Evolutionary conservation across 2,113 vertebrate species (phyloP).

Genomic region (Albula goreensis): DNA sequence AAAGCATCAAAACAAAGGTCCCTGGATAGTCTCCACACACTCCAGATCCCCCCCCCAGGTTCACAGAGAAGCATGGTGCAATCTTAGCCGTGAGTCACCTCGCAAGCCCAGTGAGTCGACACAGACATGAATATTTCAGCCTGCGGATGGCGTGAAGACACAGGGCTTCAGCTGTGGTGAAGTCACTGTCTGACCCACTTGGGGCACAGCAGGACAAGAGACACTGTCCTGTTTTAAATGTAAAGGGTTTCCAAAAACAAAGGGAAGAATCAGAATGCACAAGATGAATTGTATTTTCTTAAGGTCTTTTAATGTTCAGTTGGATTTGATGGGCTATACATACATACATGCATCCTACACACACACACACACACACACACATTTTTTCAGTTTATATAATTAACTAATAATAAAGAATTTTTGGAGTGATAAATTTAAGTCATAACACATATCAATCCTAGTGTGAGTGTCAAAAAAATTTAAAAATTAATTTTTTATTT

Average conservation of each 20-base stretch:
- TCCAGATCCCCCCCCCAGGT: background rate
- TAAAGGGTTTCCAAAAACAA: background rate
- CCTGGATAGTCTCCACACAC: background rate
- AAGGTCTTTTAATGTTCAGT: background rate
- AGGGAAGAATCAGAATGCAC: background rate
- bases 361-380: too few relatives aligned
- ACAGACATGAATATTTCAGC: slow-evolving; percentile 23
- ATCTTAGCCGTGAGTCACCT: background rate
- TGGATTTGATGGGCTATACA: background rate
- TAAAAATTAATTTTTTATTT: too few relatives aligned
- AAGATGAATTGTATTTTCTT: background rate
- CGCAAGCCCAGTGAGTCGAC: background rate
- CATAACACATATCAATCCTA: background rate
- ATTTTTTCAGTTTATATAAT: too few relatives aligned
- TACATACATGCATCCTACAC: background rate
- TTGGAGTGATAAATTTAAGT: background rate
- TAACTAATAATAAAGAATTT: background rate
- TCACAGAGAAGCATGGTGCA: background rate
- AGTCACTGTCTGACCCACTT: slow-evolving; percentile 4
- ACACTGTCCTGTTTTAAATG: background rate
- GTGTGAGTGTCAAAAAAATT: background rate
- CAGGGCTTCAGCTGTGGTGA: background rate
- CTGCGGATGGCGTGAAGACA: background rate
- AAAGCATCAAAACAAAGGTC: slow-evolving; percentile 30
- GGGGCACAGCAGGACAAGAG: background rate